These are phyloP conservation scores for Mizuhopecten yessoensis DNA, from an alignment of 1,140 invertebrate genomes.

Conservation along the genomic window DNA sequence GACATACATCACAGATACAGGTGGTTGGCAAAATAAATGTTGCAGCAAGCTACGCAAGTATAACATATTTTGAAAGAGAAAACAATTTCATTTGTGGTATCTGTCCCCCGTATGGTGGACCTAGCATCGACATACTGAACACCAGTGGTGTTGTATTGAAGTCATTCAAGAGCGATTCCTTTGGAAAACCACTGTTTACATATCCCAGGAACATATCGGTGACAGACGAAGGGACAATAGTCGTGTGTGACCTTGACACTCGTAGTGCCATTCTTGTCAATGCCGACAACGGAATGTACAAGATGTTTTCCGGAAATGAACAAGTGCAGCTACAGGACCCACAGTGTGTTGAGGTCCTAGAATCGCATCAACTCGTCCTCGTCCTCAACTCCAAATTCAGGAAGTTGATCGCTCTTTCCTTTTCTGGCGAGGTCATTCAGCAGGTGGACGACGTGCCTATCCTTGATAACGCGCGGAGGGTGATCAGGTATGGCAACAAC, in stretches of 20 bases:
- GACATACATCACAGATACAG: not conserved
- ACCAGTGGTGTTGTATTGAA: not conserved
- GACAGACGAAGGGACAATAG: not conserved
- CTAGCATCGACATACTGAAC: not conserved
- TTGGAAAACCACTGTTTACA: constrained; percentile 21
- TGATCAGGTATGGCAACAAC: not conserved
- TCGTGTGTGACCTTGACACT: not conserved
- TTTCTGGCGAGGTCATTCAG: not conserved
- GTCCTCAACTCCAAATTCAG: not conserved
- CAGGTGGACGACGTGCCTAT: not conserved
- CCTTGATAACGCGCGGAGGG: not conserved
- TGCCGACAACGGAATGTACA: not conserved
- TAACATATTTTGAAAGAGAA: not conserved
- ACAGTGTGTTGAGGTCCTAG: not conserved
- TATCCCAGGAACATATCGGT: not conserved
- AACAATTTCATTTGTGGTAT: constrained; percentile 27
- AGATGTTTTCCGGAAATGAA: not conserved
- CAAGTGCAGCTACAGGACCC: not conserved
- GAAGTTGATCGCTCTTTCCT: not conserved
- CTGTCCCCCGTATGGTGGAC: not conserved
- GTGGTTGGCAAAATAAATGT: not conserved
- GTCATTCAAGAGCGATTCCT: constrained; percentile 1
- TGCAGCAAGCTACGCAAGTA: not conserved
- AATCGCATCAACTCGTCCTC: not conserved
- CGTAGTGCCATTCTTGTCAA: constrained; percentile 12